Percentiles rank a stretch among this genome's conserved stretches.
These are phyloP conservation scores for Catharus minimus DNA, from an alignment of 2,113 vertebrate genomes.

Conservation along the genomic window DNA sequence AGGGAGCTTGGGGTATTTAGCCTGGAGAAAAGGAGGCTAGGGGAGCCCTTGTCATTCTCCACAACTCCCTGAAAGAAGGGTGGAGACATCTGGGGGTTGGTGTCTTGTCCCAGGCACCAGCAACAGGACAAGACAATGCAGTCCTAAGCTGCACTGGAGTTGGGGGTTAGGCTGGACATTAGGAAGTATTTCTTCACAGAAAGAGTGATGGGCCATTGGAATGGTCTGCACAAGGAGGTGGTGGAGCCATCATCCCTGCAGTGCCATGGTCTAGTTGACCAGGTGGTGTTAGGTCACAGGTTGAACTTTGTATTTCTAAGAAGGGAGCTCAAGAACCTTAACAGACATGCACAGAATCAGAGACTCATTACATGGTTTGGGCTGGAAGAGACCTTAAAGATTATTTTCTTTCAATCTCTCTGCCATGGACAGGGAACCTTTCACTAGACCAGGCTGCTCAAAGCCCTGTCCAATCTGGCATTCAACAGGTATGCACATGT, in stretches of 20 bases:
- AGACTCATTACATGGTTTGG: background rate
- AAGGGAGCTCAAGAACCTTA: background rate
- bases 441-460: background rate
- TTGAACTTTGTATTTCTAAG: background rate
- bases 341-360: background rate
- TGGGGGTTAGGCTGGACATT: background rate
- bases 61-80: background rate
- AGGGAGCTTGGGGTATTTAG: background rate
- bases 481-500: background rate
- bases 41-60: no score
- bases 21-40: background rate
- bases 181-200: background rate
- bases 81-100: background rate
- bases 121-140: accelerated
- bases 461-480: background rate
- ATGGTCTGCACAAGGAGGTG: background rate
- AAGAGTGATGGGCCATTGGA: no score
- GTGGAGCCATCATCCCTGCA: background rate
- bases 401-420: background rate
- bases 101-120: background rate
- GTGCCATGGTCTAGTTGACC: background rate
- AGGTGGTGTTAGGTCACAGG: background rate
- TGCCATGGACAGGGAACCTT: background rate
- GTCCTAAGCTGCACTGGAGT: background rate
- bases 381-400: background rate